Base-by-base conservation (phyloP, 2,888 invertebrate genomes). In the Malthinus seriepunctatus region DNA sequence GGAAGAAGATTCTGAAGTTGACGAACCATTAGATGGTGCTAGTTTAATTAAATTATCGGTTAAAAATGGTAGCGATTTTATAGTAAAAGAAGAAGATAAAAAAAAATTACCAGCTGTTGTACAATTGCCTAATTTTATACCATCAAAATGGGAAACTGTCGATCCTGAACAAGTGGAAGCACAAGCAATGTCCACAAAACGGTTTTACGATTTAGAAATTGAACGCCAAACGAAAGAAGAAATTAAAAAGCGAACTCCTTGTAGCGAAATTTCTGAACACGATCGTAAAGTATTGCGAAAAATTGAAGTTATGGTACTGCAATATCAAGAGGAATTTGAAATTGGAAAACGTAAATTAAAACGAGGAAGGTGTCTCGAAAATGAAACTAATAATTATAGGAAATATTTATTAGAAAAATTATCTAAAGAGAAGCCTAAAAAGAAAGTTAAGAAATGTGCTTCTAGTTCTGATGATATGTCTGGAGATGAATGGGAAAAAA, bases 91-190 rank as follows among this genome's bases (percentile, higher is more conserved):
- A 32, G 35, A 33, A 10, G 10, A 51, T 10, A 15, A 46, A 8
- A 52, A 9, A 56, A 9, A 56, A 51, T n/a, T n/a, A n/a, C n/a
- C n/a, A n/a, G n/a, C n/a, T n/a, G n/a, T n/a, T 15, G 58, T 64
- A 59, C 51, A 61, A 68, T 86, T 85, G 6, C 32, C 60, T 8
- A 86, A 84, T 10, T 93, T 96, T 80, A 88, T 94, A 51, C 91
- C 92, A 3, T 95, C 95, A 0, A 91, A 93, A 76, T 97, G 97
- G 97, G 96, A 97, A 83, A 90, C 89, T 42, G 90, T 97, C 14
- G 95, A 96, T 80, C 92, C 94, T 9, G 86, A 88, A 68, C 86
- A 89, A 71, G 80, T 85, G 49, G 90, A 91, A 76, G 87, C 86
- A 1, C 87, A 88, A 76, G 91, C 93, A 1, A 89, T 92, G 82